Conservation (phyloP, 2,797 vertebrate species). For the Rhinella marina region DNA sequence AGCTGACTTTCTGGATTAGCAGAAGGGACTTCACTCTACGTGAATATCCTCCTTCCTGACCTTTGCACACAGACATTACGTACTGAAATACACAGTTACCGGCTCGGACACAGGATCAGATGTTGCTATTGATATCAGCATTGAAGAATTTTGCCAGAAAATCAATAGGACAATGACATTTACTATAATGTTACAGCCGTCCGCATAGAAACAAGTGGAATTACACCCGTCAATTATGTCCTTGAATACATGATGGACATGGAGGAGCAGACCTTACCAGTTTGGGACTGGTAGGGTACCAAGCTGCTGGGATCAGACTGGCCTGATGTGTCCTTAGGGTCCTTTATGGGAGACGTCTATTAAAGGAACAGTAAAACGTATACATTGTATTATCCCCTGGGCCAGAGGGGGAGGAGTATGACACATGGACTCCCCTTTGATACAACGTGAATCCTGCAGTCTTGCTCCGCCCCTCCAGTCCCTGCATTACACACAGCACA, state of each 20-base stretch:
- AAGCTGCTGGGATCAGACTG: no score
- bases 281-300: no score
- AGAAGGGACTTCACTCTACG: not conserved
- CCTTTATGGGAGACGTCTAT: not conserved
- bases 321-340: no score
- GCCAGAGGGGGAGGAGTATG: not conserved
- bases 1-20: not conserved
- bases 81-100: not conserved
- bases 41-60: not conserved
- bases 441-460: no score
- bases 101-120: not conserved
- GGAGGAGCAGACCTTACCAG: no score
- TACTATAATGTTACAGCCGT: no score
- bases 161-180: not conserved
- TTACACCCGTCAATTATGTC: not conserved
- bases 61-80: not conserved
- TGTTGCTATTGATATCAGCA: no score
- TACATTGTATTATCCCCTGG: not conserved
- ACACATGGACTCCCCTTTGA: not conserved
- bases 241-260: no score
- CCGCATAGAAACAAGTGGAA: not conserved
- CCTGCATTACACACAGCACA: no score
- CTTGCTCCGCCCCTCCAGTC: no score
- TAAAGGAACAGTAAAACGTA: not conserved
- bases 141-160: slow-evolving; percentile 27